These are phyloP conservation scores for Nasonia oneida DNA, from an alignment of 2,888 invertebrate genomes.

Conservation along the genomic window DNA sequence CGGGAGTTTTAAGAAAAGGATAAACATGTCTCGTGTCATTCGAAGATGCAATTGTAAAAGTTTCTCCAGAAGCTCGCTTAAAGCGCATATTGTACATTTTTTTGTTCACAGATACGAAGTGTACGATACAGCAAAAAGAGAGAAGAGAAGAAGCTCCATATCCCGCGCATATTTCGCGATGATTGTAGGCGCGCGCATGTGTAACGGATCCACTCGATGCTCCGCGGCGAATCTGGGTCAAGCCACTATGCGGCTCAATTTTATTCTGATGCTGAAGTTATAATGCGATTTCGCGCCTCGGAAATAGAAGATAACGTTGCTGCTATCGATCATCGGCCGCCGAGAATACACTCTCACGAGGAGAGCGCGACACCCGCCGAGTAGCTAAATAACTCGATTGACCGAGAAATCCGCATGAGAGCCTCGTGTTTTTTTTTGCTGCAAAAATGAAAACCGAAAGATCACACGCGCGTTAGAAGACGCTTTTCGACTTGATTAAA, in stretches of 20 bases:
- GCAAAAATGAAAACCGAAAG: no score
- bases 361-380: background rate
- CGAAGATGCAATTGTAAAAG: background rate
- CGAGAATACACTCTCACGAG: background rate
- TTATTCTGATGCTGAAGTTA: slow-evolving; percentile 5
- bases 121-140: background rate
- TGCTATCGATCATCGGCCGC: background rate
- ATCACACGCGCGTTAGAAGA: background rate
- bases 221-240: background rate
- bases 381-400: slow-evolving; percentile 8
- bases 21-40: background rate
- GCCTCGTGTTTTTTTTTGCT: no score
- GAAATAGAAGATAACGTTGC: background rate
- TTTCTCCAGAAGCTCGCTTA: background rate
- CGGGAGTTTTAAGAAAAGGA: background rate
- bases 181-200: background rate
- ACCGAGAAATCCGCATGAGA: background rate
- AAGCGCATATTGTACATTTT: background rate
- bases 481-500: slow-evolving; percentile 3
- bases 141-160: background rate
- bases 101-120: no score
- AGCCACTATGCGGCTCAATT: background rate
- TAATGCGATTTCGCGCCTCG: slow-evolving; percentile 12
- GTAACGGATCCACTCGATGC: slow-evolving; percentile 14
- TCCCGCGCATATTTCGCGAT: background rate